phyloP scores from a whole-genome alignment of 2,113 vertebrate genomes.

The Neodontobutis hainanensis region DNA sequence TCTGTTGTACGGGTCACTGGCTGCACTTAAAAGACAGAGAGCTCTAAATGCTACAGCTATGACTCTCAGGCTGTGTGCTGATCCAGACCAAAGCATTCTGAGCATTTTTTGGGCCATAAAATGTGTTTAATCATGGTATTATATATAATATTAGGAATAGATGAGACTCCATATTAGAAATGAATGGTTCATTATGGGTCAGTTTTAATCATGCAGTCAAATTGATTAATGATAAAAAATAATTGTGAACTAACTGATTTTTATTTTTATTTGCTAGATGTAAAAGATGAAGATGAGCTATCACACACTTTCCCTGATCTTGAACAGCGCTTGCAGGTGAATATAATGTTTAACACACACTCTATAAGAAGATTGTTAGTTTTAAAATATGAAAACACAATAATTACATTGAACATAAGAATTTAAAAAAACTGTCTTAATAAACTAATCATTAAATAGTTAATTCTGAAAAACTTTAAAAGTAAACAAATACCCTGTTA shows the following conservation, averaged over 20 bases:
- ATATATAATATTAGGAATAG: too few relatives aligned
- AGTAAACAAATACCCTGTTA: not conserved
- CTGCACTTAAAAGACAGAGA: not conserved
- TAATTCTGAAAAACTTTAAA: not conserved
- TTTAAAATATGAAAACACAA: too few relatives aligned
- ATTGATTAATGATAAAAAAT: not conserved
- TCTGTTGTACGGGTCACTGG: constrained; percentile 3
- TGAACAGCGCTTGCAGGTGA: constrained; percentile 73
- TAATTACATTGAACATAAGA: too few relatives aligned
- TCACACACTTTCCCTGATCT: constrained; percentile 66
- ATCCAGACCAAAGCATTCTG: not conserved
- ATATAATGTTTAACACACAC: not conserved
- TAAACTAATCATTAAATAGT: too few relatives aligned
- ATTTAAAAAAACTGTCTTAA: too few relatives aligned
- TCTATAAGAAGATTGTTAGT: too few relatives aligned
- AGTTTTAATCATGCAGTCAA: too few relatives aligned
- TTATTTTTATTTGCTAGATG: constrained; percentile 49
- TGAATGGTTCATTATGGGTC: too few relatives aligned
- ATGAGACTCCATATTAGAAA: too few relatives aligned
- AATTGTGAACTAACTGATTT: not conserved
- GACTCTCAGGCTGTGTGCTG: not conserved
- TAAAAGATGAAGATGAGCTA: constrained; percentile 66
- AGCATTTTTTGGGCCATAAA: too few relatives aligned
- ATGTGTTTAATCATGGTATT: too few relatives aligned
- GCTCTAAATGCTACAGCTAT: constrained; percentile 11